Percentiles rank a stretch among this genome's conserved stretches.
These are phyloP conservation scores for Alca torda DNA, from an alignment of 2,797 vertebrate species.

Conservation along the genomic window DNA sequence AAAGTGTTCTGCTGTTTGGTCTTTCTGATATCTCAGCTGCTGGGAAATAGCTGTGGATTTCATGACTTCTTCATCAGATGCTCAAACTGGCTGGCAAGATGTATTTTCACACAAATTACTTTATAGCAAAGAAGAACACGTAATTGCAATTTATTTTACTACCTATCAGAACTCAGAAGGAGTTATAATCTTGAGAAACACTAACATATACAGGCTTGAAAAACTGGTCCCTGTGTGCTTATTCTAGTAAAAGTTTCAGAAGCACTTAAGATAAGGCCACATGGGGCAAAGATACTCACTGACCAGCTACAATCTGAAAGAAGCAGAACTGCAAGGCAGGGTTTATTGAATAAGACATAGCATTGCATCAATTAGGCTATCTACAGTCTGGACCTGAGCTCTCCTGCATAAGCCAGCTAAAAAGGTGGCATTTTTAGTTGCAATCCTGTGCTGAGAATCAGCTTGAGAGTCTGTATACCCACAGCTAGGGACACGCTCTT, in stretches of 20 bases:
- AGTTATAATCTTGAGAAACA: neutral
- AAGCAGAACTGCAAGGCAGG: neutral
- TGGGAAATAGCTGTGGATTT: neutral
- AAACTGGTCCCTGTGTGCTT: neutral
- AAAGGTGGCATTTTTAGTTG: neutral
- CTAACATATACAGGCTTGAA: neutral
- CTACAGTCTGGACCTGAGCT: neutral
- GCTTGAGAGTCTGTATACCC: neutral
- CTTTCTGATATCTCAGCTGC: neutral
- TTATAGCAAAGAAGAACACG: neutral
- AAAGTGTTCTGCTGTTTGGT: neutral
- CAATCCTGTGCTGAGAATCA: neutral
- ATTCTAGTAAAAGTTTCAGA: neutral
- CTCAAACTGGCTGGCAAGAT: neutral
- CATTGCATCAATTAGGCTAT: neutral
- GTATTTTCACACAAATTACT: neutral
- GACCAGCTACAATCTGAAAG: neutral
- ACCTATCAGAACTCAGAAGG: neutral
- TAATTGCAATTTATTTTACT: neutral
- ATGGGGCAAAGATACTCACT: neutral
- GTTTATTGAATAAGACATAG: neutral
- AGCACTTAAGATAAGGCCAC: neutral
- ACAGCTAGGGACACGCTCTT: neutral
- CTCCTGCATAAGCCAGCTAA: neutral
- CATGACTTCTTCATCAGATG: neutral